Conservation (phyloP, 2,888 invertebrate genomes). For the Nebria brevicollis region DNA sequence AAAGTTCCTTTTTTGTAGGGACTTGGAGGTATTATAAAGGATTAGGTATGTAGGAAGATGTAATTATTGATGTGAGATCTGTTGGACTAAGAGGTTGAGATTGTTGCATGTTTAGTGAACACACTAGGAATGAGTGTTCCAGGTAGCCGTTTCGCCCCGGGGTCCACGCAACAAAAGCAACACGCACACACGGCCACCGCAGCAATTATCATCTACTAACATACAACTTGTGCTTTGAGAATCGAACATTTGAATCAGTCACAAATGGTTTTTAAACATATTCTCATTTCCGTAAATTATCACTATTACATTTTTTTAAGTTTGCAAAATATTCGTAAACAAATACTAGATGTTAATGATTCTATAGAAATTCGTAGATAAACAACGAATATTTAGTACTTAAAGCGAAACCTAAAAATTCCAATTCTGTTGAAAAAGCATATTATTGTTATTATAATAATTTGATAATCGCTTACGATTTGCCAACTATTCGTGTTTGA, state of each 20-base stretch:
- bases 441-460: slow-evolving; percentile 38
- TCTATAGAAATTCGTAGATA: too few relatives aligned
- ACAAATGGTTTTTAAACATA: slow-evolving; percentile 1
- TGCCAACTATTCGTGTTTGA: slow-evolving; percentile 42
- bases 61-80: slow-evolving; percentile 40
- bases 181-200: slow-evolving; percentile 2
- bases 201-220: not conserved
- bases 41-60: slow-evolving; percentile 50
- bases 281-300: not conserved
- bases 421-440: too few relatives aligned
- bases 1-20: slow-evolving; percentile 49
- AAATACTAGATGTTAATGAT: too few relatives aligned
- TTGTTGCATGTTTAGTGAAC: not conserved
- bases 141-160: slow-evolving; percentile 31
- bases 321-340: too few relatives aligned
- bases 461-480: slow-evolving; percentile 41
- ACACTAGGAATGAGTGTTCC: slow-evolving; percentile 14
- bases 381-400: too few relatives aligned
- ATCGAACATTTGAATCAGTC: slow-evolving; percentile 9
- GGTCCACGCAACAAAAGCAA: not conserved
- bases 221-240: not conserved
- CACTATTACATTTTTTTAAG: too few relatives aligned
- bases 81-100: not conserved
- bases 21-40: slow-evolving; percentile 53
- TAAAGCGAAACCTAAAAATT: too few relatives aligned